Evolutionary conservation across 1,140 invertebrate species (phyloP), one percentile per base, ranked within the genome.

Genomic region (Bombus balteatus): DNA sequence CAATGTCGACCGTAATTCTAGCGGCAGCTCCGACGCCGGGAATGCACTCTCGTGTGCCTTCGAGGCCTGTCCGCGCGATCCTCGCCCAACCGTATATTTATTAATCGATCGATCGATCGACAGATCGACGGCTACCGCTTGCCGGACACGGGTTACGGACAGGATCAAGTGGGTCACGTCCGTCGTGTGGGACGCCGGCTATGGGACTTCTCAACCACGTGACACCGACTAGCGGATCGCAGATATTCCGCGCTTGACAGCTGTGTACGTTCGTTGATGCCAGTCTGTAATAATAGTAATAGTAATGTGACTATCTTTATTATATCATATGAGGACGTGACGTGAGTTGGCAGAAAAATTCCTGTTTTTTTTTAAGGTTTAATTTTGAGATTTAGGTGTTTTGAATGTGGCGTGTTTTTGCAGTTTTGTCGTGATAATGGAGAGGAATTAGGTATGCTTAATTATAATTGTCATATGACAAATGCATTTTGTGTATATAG

Each of bases 1-100:
- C 90, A 91, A 91, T 91, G 90, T 91, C 89, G 90, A 53, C 59
- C 79, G 86, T 90, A 91, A 91, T 87, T 91, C 89, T 85, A 90
- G 83, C 85, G 81, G 43, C 82, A 62, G 39, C 80, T n/a, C 82
- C 73, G 82, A 88, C 78, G 71, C 22, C 71, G 85, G 66, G 82
- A 89, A 90, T 85, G 82, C 79, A 71, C 79, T 28, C 75, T 34
- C 2, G n/a, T 66, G 75, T 59, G 87, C 47, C 43, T 88, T 12
- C 47, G 68, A 57, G 65, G 13, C 37, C 2, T 22, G 32, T 28
- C 75, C 53, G 53, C 74, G 66, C 68, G 84, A 75, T 87, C 73
- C 68, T 66, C 78, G 18, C 18, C 18, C 34, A 18, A 18, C n/a
- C 32, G 77, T 90, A 81, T 84, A 87, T 90, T 90, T 90, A 90